Evolutionary conservation across 2,797 vertebrate genomes (phyloP), one percentile per base, ranked within the genome.

Genomic region (Falco novaeseelandiae): DNA sequence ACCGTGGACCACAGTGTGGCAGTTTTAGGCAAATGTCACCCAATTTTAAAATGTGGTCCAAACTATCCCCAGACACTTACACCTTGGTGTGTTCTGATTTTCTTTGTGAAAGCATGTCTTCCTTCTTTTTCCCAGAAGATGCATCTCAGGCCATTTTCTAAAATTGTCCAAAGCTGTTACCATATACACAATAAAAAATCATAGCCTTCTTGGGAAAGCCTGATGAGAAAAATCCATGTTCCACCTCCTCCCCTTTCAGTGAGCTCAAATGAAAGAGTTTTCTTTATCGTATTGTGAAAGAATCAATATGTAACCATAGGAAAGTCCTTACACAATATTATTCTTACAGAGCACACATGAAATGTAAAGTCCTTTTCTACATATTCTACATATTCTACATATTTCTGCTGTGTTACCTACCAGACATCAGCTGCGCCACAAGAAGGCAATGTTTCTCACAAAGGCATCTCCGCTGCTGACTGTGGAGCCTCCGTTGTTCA

Each of bases 321-420:
- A 34, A 85, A 82, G 26, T 14, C 27, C 30, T 62, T 16, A 52
- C 2, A 0, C 42, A 72, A 29, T 36, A 40, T 59, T 36, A 34
- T 32, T 86, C 58, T n/a, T 59, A 17, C 22, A 51, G 59, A 76
- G 30, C 34, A 44, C 42, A 17, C 30, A 11, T 16, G 44, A 73
- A 86, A 72, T 10, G 8, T 12, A 2, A 79, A 85, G 19, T 46
- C 27, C 34, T 62, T 62, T 89, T 59, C 27, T n/a, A 48, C 21
- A 6, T 9, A 10, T 4, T 51, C 42, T 44, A 44, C 42, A 44
- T 44, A 23, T 30, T 49, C n/a, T n/a, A n/a, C n/a, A n/a, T n/a
- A n/a, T n/a, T n/a, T 73, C 30, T 23, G 7, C 8, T 29, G 9
- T 0, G 0, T 81, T 48, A 32, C 36, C 21, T n/a, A 32, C 30